phyloP scores from a whole-genome alignment of 92 coral and sea anemone genomes.

The Umimayanthus kanabou region DNA sequence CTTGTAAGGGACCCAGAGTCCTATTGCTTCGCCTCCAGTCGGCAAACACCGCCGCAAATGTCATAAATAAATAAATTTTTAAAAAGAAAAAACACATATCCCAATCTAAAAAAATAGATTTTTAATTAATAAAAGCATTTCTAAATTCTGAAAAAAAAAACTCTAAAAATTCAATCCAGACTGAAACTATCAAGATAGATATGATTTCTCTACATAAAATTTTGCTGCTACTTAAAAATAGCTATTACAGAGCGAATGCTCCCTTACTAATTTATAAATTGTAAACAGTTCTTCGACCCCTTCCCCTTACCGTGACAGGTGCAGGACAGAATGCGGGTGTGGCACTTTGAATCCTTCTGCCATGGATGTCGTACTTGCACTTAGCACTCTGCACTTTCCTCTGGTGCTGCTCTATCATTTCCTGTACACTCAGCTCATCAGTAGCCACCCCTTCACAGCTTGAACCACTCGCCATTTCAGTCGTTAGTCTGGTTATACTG shows the following conservation, averaged over 20 bases:
- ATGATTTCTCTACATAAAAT: no score
- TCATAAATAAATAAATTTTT: no score
- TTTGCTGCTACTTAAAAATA: no score
- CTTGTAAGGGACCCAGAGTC: no score
- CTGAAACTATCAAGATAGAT: no score
- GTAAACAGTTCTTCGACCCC: neutral
- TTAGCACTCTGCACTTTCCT: constrained; percentile 60
- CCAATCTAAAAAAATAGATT: neutral
- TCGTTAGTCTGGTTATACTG: neutral
- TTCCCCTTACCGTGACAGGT: constrained; percentile 52
- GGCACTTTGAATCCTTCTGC: constrained; percentile 71
- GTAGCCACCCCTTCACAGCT: neutral
- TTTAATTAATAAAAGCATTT: no score
- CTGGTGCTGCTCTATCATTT: constrained; percentile 67
- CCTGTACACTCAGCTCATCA: constrained; percentile 63
- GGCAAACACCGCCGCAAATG: no score
- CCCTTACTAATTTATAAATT: neutral
- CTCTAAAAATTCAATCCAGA: no score
- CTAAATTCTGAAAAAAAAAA: no score
- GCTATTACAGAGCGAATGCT: no score
- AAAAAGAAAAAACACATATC: neutral
- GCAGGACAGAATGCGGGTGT: constrained; percentile 85
- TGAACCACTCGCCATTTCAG: neutral
- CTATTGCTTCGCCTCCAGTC: no score
- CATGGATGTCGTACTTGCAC: constrained; percentile 76